Conservation (phyloP, 2,797 vertebrate species). For the Siniperca obscura region DNA sequence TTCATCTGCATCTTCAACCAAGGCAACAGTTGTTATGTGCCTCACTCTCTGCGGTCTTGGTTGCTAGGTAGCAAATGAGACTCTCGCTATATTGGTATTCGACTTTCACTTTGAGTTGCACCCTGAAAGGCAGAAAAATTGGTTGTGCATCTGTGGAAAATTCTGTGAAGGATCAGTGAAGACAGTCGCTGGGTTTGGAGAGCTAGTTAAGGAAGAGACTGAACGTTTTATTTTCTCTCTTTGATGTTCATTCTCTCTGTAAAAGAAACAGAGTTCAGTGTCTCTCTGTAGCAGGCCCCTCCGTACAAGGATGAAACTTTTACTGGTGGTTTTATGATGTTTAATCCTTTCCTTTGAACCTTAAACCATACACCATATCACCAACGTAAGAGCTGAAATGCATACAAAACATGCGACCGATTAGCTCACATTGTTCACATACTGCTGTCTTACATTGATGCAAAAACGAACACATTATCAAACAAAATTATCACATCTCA, state of each 20-base stretch:
- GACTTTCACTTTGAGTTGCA: conserved; percentile 46
- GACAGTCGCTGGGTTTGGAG: not conserved
- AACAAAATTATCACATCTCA: too few relatives aligned
- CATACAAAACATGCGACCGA: too few relatives aligned
- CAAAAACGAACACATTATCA: too few relatives aligned
- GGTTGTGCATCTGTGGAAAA: conserved; percentile 22
- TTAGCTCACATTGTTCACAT: too few relatives aligned
- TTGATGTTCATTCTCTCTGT: conserved; percentile 17
- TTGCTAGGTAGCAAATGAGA: conserved; percentile 76
- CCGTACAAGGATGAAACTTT: too few relatives aligned
- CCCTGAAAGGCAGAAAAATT: conserved; percentile 47
- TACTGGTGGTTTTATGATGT: too few relatives aligned
- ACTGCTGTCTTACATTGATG: too few relatives aligned
- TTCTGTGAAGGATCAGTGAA: conserved; percentile 12
- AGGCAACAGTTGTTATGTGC: conserved; percentile 66
- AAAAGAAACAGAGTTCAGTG: not conserved
- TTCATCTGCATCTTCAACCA: conserved; percentile 46
- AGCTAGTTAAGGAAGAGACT: not conserved
- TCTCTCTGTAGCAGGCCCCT: too few relatives aligned
- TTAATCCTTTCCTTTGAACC: too few relatives aligned
- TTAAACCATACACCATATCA: too few relatives aligned
- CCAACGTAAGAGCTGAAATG: too few relatives aligned
- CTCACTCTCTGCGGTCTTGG: conserved; percentile 40
- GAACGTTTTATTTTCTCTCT: conserved; percentile 10
- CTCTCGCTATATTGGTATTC: conserved; percentile 49